These are phyloP conservation scores for Arnoldichthys spilopterus DNA, from an alignment of 2,797 vertebrate genomes.

Conservation along the genomic window DNA sequence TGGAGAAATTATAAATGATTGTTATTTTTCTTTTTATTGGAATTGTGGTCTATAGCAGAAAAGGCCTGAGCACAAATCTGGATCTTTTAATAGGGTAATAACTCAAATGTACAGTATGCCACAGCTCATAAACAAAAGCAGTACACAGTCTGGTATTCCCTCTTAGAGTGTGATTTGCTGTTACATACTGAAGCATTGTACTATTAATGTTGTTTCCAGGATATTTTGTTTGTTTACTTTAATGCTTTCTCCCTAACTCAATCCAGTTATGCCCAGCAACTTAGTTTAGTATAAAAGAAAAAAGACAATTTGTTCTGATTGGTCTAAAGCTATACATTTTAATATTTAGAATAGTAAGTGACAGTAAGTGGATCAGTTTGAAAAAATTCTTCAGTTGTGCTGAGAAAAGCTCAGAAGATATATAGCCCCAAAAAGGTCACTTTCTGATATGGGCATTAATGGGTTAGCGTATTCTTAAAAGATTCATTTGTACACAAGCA, in stretches of 20 bases:
- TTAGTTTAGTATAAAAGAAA: not conserved
- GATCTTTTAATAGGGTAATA: conserved; percentile 80
- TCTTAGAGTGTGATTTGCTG: not conserved
- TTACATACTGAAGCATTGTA: not conserved
- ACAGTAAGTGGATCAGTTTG: no score
- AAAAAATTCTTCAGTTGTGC: not conserved
- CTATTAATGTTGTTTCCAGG: conserved; percentile 34
- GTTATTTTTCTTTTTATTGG: conserved; percentile 75
- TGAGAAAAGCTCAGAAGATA: not conserved
- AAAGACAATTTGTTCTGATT: not conserved
- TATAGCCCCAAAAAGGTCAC: not conserved
- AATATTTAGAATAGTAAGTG: no score
- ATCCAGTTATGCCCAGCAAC: not conserved
- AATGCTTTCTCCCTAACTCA: not conserved
- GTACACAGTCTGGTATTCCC: conserved; percentile 19
- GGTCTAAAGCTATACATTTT: not conserved
- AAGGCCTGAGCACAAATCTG: conserved; percentile 70
- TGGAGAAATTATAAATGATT: conserved; percentile 74
- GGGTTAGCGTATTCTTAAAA: not conserved
- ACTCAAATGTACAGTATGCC: conserved; percentile 76
- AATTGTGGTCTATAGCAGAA: conserved; percentile 69
- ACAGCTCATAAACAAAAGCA: conserved; percentile 53
- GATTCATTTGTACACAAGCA: no score
- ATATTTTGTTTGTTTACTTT: not conserved
- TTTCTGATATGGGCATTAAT: not conserved